phyloP scores from a whole-genome alignment of 2,888 invertebrate species.

The Seira musarum region DNA sequence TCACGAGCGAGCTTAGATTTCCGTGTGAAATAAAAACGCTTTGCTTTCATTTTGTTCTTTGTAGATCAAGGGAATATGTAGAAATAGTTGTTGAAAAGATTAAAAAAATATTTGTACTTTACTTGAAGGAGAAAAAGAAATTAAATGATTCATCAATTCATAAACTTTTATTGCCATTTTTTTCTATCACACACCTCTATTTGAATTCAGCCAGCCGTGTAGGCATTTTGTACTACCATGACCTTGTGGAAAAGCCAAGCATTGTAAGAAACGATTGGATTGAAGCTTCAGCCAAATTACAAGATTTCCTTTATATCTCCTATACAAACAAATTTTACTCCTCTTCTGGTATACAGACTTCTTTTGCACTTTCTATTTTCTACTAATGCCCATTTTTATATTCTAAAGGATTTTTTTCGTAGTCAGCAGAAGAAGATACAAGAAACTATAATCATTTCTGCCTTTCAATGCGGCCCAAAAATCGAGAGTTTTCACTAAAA shows the following conservation, averaged over 20 bases:
- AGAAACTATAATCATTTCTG: not conserved
- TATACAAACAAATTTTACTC: not conserved
- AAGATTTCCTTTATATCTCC: conserved; percentile 8
- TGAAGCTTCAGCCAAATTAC: conserved; percentile 18
- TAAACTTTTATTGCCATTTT: conserved; percentile 16
- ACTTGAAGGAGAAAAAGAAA: not conserved
- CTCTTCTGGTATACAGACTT: too few relatives aligned
- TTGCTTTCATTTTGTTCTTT: conserved; percentile 15
- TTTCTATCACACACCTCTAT: conserved; percentile 2
- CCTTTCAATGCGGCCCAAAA: conserved; percentile 10
- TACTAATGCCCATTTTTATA: too few relatives aligned
- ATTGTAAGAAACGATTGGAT: not conserved
- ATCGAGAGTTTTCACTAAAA: conserved; percentile 9
- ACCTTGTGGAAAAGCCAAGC: conserved; percentile 52
- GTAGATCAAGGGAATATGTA: not conserved
- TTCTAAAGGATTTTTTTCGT: not conserved
- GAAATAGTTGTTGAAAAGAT: not conserved
- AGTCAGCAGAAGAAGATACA: not conserved
- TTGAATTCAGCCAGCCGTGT: conserved; percentile 29
- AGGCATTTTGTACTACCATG: conserved; percentile 30
- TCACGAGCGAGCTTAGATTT: conserved; percentile 18
- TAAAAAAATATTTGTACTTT: conserved; percentile 3
- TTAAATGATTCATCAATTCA: conserved; percentile 33
- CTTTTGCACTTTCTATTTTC: conserved; percentile 14
- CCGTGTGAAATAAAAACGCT: conserved; percentile 9